Evolutionary conservation across 2,797 vertebrate species (phyloP), one percentile per base, ranked within the genome.

Genomic region (Lycodopsis pacificus): DNA sequence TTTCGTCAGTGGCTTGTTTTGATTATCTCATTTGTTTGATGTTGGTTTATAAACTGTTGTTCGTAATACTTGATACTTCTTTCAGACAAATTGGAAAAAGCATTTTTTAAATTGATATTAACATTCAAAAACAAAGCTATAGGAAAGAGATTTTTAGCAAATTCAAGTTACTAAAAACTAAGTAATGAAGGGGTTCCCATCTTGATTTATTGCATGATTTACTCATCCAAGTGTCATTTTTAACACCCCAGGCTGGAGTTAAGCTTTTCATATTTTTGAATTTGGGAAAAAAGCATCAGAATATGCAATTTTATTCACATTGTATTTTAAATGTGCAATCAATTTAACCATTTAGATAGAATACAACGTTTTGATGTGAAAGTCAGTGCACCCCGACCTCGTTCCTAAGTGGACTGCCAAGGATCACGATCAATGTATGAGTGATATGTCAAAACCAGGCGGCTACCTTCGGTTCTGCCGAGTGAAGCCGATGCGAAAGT

Each of bases 61-160:
- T 63, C 53, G 12, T 48, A 27, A 51, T 13, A 36, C 57, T 46
- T 72, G 32, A 38, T 20, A n/a, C 32, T 7, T 25, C 63, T 54
- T 46, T 7, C 0, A 36, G 65, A 49, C 54, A 62, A 51, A 57
- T 46, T 4, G 10, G 3, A 9, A 76, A 36, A 69, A 65, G 49
- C 27, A 34, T 20, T 61, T 71, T 67, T 71, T 53, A 27, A 71
- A 68, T 40, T 79, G 46, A 65, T 69, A 49, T 63, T 63, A 5
- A 27, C 22, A 19, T 15, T 19, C n/a, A 30, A 62, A 79, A 77
- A 13, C 14, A 36, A 44, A 53, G 48, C 30, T 83, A 11, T 40
- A 20, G 59, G 44, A 56, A 72, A 67, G 22, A 65, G 61, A 51
- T 79, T 15, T 71, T 48, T 59, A 38, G n/a, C 49, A 34, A 57